Evolutionary conservation across 2,113 vertebrate genomes (phyloP).

Genomic region (Leucopsar rothschildi): DNA sequence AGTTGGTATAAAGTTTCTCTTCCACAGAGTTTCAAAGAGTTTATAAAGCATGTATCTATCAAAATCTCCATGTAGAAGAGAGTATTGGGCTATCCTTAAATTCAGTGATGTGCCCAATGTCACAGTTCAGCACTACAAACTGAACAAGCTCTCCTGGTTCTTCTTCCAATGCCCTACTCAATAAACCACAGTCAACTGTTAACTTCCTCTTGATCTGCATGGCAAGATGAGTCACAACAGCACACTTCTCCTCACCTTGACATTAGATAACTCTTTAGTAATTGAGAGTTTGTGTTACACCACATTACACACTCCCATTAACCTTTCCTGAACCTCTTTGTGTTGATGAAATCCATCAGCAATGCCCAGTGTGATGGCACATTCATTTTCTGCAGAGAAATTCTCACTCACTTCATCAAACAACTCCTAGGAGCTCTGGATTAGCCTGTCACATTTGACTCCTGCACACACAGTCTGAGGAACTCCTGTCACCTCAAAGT

Average conservation of each 20-base stretch:
- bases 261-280: neutral
- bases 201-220: neutral
- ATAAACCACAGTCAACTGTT: neutral
- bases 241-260: conserved; percentile 27
- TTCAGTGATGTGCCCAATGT: neutral
- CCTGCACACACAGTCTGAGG: neutral
- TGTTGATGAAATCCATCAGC: conserved; percentile 53
- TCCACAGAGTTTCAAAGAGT: neutral
- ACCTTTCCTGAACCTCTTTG: conserved; percentile 39
- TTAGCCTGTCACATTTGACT: neutral
- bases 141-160: neutral
- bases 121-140: neutral
- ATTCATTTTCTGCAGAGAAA: neutral
- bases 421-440: neutral
- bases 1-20: neutral
- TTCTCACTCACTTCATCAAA: neutral
- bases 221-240: neutral
- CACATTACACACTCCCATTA: conserved; percentile 61
- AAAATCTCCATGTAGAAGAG: neutral
- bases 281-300: conserved; percentile 51
- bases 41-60: neutral
- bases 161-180: neutral
- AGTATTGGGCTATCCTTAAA: neutral
- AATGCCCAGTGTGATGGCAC: neutral
- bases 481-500: neutral